A percentile compares a stretch with the other conserved stretches of the same genome.
These are phyloP conservation scores for Agonum fuliginosum DNA, from an alignment of 2,888 invertebrate genomes.

Conservation along the genomic window DNA sequence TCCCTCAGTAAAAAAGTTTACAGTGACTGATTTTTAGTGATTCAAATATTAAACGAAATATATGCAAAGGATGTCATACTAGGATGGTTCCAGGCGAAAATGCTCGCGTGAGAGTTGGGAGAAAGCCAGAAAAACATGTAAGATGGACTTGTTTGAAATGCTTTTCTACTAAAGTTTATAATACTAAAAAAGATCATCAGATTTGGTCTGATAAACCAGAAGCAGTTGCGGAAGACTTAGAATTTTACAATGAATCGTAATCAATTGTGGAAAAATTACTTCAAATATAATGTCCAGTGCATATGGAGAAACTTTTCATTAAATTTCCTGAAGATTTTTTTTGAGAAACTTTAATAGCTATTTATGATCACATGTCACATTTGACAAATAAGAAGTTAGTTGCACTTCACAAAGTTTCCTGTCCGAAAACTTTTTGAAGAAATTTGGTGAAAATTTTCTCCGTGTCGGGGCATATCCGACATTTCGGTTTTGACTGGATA, in stretches of 20 bases:
- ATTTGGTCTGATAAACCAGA: slow-evolving; percentile 73
- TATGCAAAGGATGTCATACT: slow-evolving; percentile 75
- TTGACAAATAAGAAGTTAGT: too few relatives aligned
- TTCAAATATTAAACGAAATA: slow-evolving; percentile 73
- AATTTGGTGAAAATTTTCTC: too few relatives aligned
- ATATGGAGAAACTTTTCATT: too few relatives aligned
- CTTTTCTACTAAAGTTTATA: slow-evolving; percentile 70
- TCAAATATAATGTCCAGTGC: too few relatives aligned
- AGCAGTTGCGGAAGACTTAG: slow-evolving; percentile 71
- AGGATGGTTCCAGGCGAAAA: slow-evolving; percentile 74
- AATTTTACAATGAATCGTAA: slow-evolving; percentile 68
- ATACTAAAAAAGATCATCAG: slow-evolving; percentile 69
- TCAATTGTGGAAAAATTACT: background rate
- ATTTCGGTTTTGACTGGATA: too few relatives aligned
- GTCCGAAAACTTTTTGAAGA: too few relatives aligned
- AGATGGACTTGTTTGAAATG: slow-evolving; percentile 73
- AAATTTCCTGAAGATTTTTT: too few relatives aligned
- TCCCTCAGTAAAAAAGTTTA: slow-evolving; percentile 1
- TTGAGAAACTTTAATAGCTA: too few relatives aligned
- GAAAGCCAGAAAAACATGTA: slow-evolving; percentile 71
- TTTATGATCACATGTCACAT: too few relatives aligned
- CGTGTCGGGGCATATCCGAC: too few relatives aligned
- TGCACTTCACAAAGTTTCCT: too few relatives aligned
- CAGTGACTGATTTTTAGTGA: slow-evolving; percentile 70
- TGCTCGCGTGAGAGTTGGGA: slow-evolving; percentile 73